phyloP scores from a whole-genome alignment of 2,113 vertebrate genomes.

The Dicrurus megarhynchus region DNA sequence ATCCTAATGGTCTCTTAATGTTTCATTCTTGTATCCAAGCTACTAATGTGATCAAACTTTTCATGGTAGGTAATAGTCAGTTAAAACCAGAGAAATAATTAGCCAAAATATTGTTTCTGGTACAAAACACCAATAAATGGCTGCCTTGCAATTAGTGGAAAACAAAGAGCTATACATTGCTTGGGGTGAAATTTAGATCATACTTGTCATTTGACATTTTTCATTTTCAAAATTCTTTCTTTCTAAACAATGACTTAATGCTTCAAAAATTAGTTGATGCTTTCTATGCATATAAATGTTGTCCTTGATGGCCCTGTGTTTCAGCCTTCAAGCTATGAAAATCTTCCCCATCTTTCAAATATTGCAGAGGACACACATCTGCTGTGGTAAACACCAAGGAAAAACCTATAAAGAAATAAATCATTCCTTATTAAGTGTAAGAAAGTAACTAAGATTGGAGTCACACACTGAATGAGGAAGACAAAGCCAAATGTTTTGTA shows the following conservation, averaged over 20 bases:
- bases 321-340: slow-evolving; percentile 13
- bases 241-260: slow-evolving; percentile 12
- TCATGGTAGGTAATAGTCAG: neutral
- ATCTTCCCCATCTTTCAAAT: slow-evolving; percentile 1
- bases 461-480: neutral
- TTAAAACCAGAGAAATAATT: neutral
- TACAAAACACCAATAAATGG: neutral
- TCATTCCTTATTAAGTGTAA: neutral
- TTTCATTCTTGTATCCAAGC: neutral
- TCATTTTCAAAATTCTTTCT: slow-evolving; percentile 26
- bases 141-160: neutral
- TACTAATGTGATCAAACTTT: neutral
- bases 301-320: neutral
- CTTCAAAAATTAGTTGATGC: neutral
- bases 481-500: neutral
- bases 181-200: slow-evolving; percentile 41
- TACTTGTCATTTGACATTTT: slow-evolving; percentile 42
- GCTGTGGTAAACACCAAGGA: neutral
- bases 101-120: neutral
- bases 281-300: neutral
- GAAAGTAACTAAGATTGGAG: neutral
- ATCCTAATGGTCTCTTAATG: neutral
- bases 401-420: neutral
- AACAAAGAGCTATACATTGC: slow-evolving; percentile 43
- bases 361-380: neutral